phyloP scores from a whole-genome alignment of 2,888 invertebrate genomes.

The Asteroscopus sphinx region DNA sequence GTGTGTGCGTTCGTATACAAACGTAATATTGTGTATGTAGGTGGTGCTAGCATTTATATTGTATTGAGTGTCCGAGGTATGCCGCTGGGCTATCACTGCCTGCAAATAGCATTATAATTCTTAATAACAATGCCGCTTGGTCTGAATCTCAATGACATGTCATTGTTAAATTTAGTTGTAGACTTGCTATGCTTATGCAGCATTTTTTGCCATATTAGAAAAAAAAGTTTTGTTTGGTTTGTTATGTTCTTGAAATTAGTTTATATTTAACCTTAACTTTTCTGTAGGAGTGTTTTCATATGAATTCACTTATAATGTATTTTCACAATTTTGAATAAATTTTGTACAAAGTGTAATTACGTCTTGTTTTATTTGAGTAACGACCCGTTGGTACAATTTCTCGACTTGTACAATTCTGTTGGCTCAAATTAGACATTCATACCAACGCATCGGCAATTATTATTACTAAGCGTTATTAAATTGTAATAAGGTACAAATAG shows the following conservation, averaged over 20 bases:
- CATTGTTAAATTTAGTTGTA: slow-evolving; percentile 43
- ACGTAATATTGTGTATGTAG: too few species aligned
- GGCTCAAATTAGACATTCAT: background rate
- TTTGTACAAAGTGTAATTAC: slow-evolving; percentile 55
- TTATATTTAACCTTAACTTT: slow-evolving; percentile 24
- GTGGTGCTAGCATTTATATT: too few species aligned
- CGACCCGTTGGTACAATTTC: background rate
- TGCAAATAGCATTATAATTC: too few species aligned
- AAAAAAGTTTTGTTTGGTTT: slow-evolving; percentile 37
- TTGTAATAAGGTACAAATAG: too few species aligned
- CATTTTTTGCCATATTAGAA: slow-evolving; percentile 56
- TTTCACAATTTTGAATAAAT: slow-evolving; percentile 58
- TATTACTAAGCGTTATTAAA: too few species aligned
- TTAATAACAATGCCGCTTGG: slow-evolving; percentile 51
- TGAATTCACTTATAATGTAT: slow-evolving; percentile 36
- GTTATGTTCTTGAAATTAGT: slow-evolving; percentile 36
- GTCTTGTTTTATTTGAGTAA: slow-evolving; percentile 30
- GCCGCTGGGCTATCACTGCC: too few species aligned
- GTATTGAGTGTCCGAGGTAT: too few species aligned
- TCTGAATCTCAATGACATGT: too few species aligned
- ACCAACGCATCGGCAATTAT: too few species aligned
- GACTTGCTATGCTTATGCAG: slow-evolving; percentile 39
- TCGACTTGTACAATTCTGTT: background rate
- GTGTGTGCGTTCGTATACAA: too few species aligned
- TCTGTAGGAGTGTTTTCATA: slow-evolving; percentile 37